phyloP scores from a whole-genome alignment of 2,113 vertebrate species.

The Oreochromis tanganicae region DNA sequence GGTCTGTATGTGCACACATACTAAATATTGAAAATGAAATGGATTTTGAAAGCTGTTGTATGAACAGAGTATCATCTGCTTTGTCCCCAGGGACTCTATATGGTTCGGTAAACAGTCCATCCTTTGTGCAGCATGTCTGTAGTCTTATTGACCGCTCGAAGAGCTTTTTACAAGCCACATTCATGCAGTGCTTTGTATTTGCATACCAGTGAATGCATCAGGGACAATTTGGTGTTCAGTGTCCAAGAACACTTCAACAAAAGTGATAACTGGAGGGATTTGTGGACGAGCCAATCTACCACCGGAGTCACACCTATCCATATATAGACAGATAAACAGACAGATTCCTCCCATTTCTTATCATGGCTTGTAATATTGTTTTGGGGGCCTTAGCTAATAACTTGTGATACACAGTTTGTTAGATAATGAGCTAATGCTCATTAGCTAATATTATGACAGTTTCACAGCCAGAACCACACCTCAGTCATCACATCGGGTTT shows the following conservation, averaged over 20 bases:
- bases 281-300: not conserved
- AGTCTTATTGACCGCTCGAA: not conserved
- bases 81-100: not conserved
- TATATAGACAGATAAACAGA: not conserved
- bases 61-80: not conserved
- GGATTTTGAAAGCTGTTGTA: not conserved
- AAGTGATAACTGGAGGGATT: not conserved
- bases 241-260: not conserved
- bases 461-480: not conserved
- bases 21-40: not conserved
- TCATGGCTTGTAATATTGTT: not conserved
- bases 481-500: not conserved
- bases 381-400: not conserved
- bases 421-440: not conserved
- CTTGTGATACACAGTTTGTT: not conserved
- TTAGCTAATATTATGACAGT: not conserved
- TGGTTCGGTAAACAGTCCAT: not conserved
- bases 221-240: not conserved
- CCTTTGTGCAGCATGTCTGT: not conserved
- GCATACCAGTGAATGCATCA: not conserved
- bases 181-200: not conserved
- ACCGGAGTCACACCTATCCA: fast-evolving
- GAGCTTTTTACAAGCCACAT: not conserved
- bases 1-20: not conserved
- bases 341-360: not conserved